Base-by-base conservation (phyloP, 2,888 invertebrate genomes). In the Rhorus exstirpatorius region DNA sequence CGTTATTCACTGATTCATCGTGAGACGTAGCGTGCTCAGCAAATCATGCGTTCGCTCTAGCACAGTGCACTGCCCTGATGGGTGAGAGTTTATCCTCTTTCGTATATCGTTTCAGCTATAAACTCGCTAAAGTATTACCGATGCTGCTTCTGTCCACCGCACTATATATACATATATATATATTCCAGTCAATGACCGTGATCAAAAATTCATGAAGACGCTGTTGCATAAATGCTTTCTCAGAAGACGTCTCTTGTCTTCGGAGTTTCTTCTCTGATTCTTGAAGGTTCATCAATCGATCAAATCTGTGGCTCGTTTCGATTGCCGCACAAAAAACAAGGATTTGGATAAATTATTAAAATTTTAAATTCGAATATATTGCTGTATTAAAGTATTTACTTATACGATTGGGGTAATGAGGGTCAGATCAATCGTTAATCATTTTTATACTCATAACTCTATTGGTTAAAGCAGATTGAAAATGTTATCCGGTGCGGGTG, bases 41-140 rank as follows among this genome's bases (percentile, higher is more conserved):
- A 55, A 65, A 75, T 75, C 75, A 55, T 55, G 65, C 65, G 31
- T 65, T 65, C 55, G 41, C 58, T 49, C 17, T 24, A 68, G 60
- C 67, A 58, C 14, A 49, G 65, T 58, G 63, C 61, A 63, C 51
- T 74, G 75, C 75, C 75, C n/a, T n/a, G n/a, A n/a, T 72, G 46
- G 75, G 75, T 76, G 74, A 72, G 38, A 60, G 51, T 61, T 72
- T 60, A 75, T 65, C 35, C 60, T 44, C 51, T 55, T 75, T 35
- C 75, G 46, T 68, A 63, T 70, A 70, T 53, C 77, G 31, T 55
- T 75, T 53, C 51, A 67, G 41, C 38, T 31, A 38, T n/a, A 24
- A 41, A n/a, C 31, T 74, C 60, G 19, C 46, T 44, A 24, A 75
- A 72, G 49, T 55, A 75, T 79, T 67, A 51, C 41, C 24, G 46